Percentiles rank a stretch among this genome's conserved stretches.
Conservation (phyloP, 2,113 vertebrate species). For the Zosterops hypoxanthus region DNA sequence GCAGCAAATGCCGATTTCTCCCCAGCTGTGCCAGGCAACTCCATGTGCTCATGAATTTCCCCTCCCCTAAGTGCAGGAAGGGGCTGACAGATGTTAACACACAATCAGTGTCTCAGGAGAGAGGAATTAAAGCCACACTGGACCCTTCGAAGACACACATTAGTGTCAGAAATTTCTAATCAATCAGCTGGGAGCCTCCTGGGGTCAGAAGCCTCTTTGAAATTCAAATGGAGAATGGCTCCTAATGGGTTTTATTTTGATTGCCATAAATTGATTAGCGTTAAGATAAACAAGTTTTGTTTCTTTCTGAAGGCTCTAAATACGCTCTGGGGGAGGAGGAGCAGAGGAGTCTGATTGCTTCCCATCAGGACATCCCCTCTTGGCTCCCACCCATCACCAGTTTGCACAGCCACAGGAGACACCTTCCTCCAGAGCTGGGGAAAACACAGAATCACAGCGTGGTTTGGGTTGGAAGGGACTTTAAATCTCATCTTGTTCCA, state of each 20-base stretch:
- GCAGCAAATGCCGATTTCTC: neutral
- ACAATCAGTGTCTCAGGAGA: slow-evolving; percentile 68
- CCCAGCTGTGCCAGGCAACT: slow-evolving; percentile 68
- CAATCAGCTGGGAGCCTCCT: slow-evolving; percentile 72
- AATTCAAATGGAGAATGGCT: slow-evolving; percentile 60
- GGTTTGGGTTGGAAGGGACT: neutral
- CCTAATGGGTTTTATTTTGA: slow-evolving; percentile 80
- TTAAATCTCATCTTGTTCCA: neutral
- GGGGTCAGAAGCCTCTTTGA: slow-evolving; percentile 70
- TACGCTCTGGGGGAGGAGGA: slow-evolving; percentile 47
- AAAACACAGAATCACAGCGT: neutral
- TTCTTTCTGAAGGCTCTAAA: slow-evolving; percentile 61
- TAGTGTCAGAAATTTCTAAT: slow-evolving; percentile 79
- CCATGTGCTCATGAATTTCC: slow-evolving; percentile 49
- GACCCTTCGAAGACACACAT: slow-evolving; percentile 70
- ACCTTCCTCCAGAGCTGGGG: neutral
- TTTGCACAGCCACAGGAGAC: neutral
- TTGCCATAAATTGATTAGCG: slow-evolving; percentile 75
- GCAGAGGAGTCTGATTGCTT: slow-evolving; percentile 1
- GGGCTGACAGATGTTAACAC: slow-evolving; percentile 74
- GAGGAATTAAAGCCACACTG: slow-evolving; percentile 54
- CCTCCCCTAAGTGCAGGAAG: slow-evolving; percentile 17
- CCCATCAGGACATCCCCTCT: neutral
- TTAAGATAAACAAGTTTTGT: slow-evolving; percentile 66
- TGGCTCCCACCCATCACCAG: neutral